phyloP scores from a whole-genome alignment of 37 sponge, comb jelly and placozoan species.

The Tethya wilhelma region DNA sequence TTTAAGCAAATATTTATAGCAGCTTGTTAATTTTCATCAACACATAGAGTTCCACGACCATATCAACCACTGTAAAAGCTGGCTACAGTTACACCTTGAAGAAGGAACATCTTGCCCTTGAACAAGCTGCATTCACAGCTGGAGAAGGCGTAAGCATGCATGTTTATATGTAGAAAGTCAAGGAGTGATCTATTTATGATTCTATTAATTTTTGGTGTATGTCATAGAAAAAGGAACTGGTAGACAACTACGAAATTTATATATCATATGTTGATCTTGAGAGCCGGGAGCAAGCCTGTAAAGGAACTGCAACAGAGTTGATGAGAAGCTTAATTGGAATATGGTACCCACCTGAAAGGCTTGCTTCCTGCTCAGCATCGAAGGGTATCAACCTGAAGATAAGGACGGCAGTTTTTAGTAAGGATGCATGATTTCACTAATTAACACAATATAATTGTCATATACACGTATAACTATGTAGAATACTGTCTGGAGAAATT shows the following conservation, averaged over 20 bases:
- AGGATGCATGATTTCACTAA: too few species aligned
- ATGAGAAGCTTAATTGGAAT: not conserved
- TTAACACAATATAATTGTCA: not conserved
- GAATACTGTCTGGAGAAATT: not conserved
- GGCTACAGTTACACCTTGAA: slow-evolving; percentile 2
- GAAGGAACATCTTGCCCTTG: not conserved
- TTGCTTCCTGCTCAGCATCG: not conserved
- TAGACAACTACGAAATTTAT: not conserved
- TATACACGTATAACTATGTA: not conserved
- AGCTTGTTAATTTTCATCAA: too few species aligned
- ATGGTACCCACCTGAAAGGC: not conserved
- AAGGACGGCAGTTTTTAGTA: slow-evolving; percentile 4
- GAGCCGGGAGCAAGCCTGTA: not conserved
- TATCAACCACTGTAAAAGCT: too few species aligned
- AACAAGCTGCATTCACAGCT: slow-evolving; percentile 6
- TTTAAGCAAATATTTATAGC: too few species aligned
- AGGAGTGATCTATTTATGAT: not conserved
- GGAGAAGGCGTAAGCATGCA: slow-evolving; percentile 1
- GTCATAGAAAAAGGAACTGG: slow-evolving; percentile 6
- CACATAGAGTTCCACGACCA: too few species aligned
- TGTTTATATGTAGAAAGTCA: not conserved
- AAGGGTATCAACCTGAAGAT: not conserved
- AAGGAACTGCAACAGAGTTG: slow-evolving; percentile 2
- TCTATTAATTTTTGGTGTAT: not conserved
- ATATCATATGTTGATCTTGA: slow-evolving; percentile 5